Conservation (phyloP, 2,888 invertebrate genomes). For the Drosophila anomelani region DNA sequence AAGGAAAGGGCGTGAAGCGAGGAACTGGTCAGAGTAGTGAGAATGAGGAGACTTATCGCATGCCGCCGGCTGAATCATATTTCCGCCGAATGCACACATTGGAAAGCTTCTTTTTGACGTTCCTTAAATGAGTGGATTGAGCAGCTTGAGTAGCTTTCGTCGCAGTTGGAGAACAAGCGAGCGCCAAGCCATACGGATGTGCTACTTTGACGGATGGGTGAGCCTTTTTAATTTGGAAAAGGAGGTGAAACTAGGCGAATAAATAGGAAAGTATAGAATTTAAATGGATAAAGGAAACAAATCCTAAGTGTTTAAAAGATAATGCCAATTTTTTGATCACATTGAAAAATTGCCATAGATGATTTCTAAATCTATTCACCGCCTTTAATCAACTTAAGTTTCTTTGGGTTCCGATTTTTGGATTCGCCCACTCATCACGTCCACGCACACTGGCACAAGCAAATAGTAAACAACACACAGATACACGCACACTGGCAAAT, state of each 20-base stretch:
- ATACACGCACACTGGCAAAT: conserved; percentile 21
- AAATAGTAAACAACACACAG: conserved; percentile 59
- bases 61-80: conserved; percentile 62
- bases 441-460: conserved; percentile 14
- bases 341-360: neutral
- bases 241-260: neutral
- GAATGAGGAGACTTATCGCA: conserved; percentile 24
- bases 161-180: conserved; percentile 49
- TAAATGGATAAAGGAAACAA: neutral
- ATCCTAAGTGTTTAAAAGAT: neutral
- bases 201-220: neutral
- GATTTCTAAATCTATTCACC: neutral
- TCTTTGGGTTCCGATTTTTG: conserved; percentile 6
- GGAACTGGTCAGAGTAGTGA: conserved; percentile 49
- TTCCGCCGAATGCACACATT: conserved; percentile 54
- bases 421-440: conserved; percentile 30
- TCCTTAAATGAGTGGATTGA: conserved; percentile 34
- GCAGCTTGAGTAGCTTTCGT: conserved; percentile 1
- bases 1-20: conserved; percentile 34
- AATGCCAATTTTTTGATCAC: neutral
- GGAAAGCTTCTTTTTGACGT: conserved; percentile 62
- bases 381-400: neutral
- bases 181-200: conserved; percentile 41
- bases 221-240: neutral
- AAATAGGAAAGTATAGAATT: neutral